Conservation (phyloP, 2,797 vertebrate species). For the Gobio occitaniae region DNA sequence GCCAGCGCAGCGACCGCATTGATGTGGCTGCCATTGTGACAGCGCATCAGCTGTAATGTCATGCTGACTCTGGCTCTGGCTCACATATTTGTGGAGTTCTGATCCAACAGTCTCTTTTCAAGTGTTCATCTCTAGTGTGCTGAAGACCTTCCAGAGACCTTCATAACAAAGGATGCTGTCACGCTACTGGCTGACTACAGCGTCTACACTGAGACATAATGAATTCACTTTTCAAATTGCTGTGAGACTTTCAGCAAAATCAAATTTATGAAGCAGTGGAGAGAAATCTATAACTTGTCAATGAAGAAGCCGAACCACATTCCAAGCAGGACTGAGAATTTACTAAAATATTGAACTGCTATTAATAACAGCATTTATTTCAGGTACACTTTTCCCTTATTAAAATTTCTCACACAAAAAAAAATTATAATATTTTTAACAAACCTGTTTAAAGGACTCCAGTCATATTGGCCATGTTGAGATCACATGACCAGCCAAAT, state of each 20-base stretch:
- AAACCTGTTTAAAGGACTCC: too few relatives aligned
- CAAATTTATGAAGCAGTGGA: neutral
- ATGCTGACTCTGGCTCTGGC: conserved; percentile 35
- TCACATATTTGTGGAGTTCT: conserved; percentile 16
- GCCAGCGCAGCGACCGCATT: neutral
- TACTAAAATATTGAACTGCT: neutral
- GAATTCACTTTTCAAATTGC: conserved; percentile 35
- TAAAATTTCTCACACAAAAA: neutral
- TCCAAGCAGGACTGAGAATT: neutral
- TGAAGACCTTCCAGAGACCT: conserved; percentile 29
- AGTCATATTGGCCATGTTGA: neutral
- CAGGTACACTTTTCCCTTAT: neutral
- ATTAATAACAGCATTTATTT: neutral
- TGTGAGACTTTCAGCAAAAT: conserved; percentile 3
- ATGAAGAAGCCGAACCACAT: neutral
- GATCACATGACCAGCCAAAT: too few relatives aligned
- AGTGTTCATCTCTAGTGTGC: conserved; percentile 40
- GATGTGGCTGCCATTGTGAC: conserved; percentile 29
- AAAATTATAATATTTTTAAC: too few relatives aligned
- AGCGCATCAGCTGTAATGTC: conserved; percentile 40
- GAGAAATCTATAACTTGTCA: neutral
- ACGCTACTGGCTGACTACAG: conserved; percentile 27
- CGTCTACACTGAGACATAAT: neutral
- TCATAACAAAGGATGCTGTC: conserved; percentile 28
- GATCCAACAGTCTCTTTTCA: conserved; percentile 41